Base-by-base conservation (phyloP, 2,113 vertebrate genomes). In the Ammospiza caudacuta region DNA sequence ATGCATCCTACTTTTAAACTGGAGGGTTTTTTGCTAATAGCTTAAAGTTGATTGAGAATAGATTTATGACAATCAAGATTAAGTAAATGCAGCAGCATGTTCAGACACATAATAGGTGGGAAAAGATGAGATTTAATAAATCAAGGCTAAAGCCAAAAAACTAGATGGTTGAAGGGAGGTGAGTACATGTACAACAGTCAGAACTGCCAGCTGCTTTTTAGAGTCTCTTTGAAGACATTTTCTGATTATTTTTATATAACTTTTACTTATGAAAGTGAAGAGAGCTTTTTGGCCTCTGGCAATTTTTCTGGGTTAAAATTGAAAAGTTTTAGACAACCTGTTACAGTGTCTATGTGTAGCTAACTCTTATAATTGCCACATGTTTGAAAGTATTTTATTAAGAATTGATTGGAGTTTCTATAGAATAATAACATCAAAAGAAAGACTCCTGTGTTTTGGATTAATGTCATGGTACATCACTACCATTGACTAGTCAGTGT, bases 261-360 rank as follows among this genome's bases (percentile, higher is more conserved):
- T 62, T 81, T 85, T 62, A 80, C 4, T 75, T 9, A 43, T 28
- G 9, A 67, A 54, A 46, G 1, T 29, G 9, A 70, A 72, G n/a
- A 57, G 9, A 29, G 5, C 0, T 58, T 44, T 75, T 86, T 59
- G n/a, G 4, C 17, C 10, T 24, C 2, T 39, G 67, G 15, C 1
- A 33, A 15, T 66, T 94, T 63, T 74, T 68, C 28, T 24, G 28
- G 16, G 68, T 57, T 77, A 41, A 92, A 87, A 75, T 19, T 15
- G 3, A 35, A 21, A 61, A 8, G 9, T 47, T 86, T 90, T 70
- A 43, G 52, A 84, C 31, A 33, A 49, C 7, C 3, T 28, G 2
- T 76, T n/a, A 21, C 2, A 24, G 4, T 31, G 4, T 19, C 22
- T 89, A 4, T 76, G 14, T 27, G 23, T 28, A 79, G 16, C 2